A percentile compares a stretch with the other conserved stretches of the same genome.
Conservation (phyloP, 1,140 invertebrate species). For the Cherax quadricarinatus region DNA sequence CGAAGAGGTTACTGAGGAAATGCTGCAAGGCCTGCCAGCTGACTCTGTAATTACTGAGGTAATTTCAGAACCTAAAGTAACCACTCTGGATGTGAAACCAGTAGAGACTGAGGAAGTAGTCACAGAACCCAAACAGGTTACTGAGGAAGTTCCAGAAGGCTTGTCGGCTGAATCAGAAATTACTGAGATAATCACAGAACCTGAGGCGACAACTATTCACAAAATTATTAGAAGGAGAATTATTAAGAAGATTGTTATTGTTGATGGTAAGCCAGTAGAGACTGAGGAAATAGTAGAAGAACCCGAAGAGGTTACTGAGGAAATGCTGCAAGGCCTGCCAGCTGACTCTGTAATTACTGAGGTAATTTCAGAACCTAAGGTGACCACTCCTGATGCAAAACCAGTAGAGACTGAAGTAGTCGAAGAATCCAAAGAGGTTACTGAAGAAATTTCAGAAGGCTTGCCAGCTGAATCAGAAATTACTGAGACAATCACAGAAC, state of each 20-base stretch:
- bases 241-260: background rate
- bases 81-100: background rate
- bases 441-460: slow-evolving; percentile 24
- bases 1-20: background rate
- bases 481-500: slow-evolving; percentile 19
- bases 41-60: slow-evolving; percentile 5
- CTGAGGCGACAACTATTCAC: slow-evolving; percentile 2
- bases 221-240: slow-evolving; percentile 34
- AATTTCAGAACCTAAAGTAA: slow-evolving; percentile 15
- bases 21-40: background rate
- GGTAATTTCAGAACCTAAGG: slow-evolving; percentile 27
- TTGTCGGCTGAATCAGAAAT: background rate
- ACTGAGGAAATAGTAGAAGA: background rate
- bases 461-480: background rate
- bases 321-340: too few species aligned
- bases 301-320: background rate
- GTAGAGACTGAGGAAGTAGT: slow-evolving; percentile 1
- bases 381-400: slow-evolving; percentile 15
- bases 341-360: background rate
- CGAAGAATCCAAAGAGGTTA: slow-evolving; percentile 23
- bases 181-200: background rate
- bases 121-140: background rate
- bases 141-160: background rate
- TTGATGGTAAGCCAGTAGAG: background rate
- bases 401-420: slow-evolving; percentile 41